phyloP scores from a whole-genome alignment of 2,113 vertebrate species.

The Lutjanus erythropterus region DNA sequence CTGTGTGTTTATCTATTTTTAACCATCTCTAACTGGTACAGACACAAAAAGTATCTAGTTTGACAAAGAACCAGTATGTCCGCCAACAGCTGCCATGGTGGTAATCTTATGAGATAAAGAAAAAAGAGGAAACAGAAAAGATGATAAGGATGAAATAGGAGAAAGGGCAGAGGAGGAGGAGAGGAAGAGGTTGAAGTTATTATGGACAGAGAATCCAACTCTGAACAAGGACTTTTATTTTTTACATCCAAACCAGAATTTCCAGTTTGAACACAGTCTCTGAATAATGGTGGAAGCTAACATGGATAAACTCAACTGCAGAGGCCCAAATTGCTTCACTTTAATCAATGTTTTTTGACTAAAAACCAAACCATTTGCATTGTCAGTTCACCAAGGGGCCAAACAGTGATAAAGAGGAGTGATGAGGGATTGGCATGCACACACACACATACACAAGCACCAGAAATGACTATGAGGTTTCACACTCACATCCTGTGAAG shows the following conservation, averaged over 20 bases:
- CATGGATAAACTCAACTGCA: not conserved
- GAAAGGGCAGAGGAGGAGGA: not conserved
- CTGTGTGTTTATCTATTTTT: not conserved
- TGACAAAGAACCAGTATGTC: not conserved
- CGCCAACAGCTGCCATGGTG: not conserved
- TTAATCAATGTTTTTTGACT: not conserved
- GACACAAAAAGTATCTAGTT: not conserved
- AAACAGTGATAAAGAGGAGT: conserved; percentile 23
- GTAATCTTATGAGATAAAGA: not conserved
- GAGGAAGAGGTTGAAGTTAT: not conserved
- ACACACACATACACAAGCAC: not conserved
- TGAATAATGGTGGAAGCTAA: not conserved
- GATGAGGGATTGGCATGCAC: conserved; percentile 8
- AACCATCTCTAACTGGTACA: not conserved
- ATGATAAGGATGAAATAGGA: not conserved
- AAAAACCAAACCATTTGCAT: conserved; percentile 17
- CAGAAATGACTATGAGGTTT: conserved; percentile 2
- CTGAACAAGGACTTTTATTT: not conserved
- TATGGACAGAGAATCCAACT: not conserved
- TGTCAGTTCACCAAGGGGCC: conserved; percentile 14
- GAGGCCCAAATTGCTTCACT: not conserved
- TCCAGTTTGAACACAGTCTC: not conserved
- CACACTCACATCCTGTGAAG: conserved; percentile 43
- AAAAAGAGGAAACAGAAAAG: not conserved
- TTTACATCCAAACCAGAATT: not conserved